Percentiles rank a stretch among this genome's conserved stretches.
Conservation (phyloP, 2,797 vertebrate species). For the Cichlasoma orientale region DNA sequence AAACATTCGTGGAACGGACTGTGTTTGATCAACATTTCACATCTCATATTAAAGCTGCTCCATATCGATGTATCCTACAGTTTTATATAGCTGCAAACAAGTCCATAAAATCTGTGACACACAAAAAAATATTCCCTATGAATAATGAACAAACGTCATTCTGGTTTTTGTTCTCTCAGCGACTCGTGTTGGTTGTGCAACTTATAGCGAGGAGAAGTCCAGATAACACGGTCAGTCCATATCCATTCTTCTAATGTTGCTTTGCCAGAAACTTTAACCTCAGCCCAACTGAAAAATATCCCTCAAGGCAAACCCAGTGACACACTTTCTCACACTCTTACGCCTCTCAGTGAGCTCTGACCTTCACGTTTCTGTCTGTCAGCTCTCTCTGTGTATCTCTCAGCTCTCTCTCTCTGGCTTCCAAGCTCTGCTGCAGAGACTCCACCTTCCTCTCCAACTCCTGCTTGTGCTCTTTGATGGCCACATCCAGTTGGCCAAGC, state of each 20-base stretch:
- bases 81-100: not conserved
- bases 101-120: not conserved
- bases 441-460: slow-evolving; percentile 92
- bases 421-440: slow-evolving; percentile 84
- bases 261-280: no score
- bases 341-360: slow-evolving; percentile 44
- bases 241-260: not conserved
- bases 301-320: not conserved
- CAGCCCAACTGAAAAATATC: not conserved
- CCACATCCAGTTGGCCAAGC: slow-evolving; percentile 91
- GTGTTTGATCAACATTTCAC: not conserved
- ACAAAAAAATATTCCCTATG: not conserved
- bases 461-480: slow-evolving; percentile 87
- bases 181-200: no score
- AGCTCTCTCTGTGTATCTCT: slow-evolving; percentile 71
- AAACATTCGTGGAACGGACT: not conserved
- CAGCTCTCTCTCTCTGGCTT: slow-evolving; percentile 84
- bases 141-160: not conserved
- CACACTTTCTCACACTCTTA: not conserved
- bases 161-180: not conserved
- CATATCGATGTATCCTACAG: not conserved
- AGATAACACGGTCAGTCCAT: not conserved
- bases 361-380: slow-evolving; percentile 83
- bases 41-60: not conserved
- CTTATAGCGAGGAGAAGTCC: not conserved